Percentiles rank a stretch among this genome's conserved stretches.
These are phyloP conservation scores for Patella ulyssiponensis DNA, from an alignment of 2,888 invertebrate species.

Conservation along the genomic window DNA sequence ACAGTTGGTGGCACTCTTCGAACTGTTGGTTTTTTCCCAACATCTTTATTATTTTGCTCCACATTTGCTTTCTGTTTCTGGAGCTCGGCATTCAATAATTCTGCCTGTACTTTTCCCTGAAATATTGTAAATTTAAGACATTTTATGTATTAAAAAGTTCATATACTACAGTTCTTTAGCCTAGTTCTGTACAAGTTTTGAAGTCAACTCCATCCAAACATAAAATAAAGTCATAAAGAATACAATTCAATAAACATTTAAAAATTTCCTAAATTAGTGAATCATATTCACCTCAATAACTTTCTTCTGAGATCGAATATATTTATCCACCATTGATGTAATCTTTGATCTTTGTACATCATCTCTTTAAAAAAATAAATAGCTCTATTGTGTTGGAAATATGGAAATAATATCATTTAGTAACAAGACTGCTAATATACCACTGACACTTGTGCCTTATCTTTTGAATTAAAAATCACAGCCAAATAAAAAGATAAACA, in stretches of 20 bases:
- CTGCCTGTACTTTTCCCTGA: conserved; percentile 30
- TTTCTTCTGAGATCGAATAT: conserved; percentile 49
- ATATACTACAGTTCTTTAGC: too few relatives aligned
- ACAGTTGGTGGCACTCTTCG: neutral
- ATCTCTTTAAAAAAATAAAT: conserved; percentile 18
- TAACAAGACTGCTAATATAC: too few relatives aligned
- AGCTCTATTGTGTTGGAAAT: neutral
- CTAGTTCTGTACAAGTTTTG: too few relatives aligned
- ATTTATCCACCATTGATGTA: conserved; percentile 56
- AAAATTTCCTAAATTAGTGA: too few relatives aligned
- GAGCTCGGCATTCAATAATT: conserved; percentile 28
- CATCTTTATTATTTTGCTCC: conserved; percentile 6
- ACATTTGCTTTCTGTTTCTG: conserved; percentile 15
- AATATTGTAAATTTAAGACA: neutral
- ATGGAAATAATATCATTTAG: neutral
- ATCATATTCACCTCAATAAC: conserved; percentile 55
- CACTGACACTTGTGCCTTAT: too few relatives aligned
- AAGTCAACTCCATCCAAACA: too few relatives aligned
- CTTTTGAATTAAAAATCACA: too few relatives aligned
- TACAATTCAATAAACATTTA: too few relatives aligned
- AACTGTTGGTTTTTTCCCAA: neutral
- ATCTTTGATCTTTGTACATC: conserved; percentile 46
- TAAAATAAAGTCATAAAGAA: too few relatives aligned
- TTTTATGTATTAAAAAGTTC: neutral
- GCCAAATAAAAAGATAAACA: too few relatives aligned